Base-by-base conservation (phyloP, 2,797 vertebrate genomes). In the Paedocypris micromegethes region DNA sequence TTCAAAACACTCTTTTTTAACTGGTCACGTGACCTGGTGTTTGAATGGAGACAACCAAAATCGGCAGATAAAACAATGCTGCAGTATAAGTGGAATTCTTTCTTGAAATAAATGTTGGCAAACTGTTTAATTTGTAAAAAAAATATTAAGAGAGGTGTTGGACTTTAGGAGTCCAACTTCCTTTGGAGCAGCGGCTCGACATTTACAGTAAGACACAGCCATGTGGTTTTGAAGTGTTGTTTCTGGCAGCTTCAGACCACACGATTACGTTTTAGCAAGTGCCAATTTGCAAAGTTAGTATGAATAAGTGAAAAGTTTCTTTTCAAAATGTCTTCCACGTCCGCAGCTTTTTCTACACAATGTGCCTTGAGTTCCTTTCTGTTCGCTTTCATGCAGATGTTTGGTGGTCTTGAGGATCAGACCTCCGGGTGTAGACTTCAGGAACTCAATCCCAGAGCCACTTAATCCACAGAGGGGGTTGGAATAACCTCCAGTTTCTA, bases 391-490 rank as follows among this genome's bases (percentile, higher is more conserved):
- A 5, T 4, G 3, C 7, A 43, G 46, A 70, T 62, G 62, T 56
- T 70, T 58, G 58, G 59, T 70, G 59, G 67, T 50, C 56, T 23
- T 46, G 6, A 49, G 60, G 60, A 56, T 54, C 66, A 56, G 46
- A 65, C 39, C 66, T 38, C 50, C 45, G 50, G 50, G 72, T 64
- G 66, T 43, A 56, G 46, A 59, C 67, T 68, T 66, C 53, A 74
- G 55, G 42, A 67, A 74, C 58, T 56, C 51, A 54, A 39, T 63
- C 49, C 61, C 3, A 9, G 58, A 52, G 59, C 60, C 67, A 68
- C 63, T 77, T 78, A 78, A 78, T 72, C 54, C 73, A 61, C 56
- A 68, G 70, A 75, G 57, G 56, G 56, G 68, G 60, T 43, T 78
- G 64, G 73, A 78, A 75, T 75, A 78, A 70, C 63, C 66, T 68